Evolutionary conservation across 2,797 vertebrate genomes (phyloP), one percentile per base, ranked within the genome.

Genomic region (Pipistrellus kuhlii): DNA sequence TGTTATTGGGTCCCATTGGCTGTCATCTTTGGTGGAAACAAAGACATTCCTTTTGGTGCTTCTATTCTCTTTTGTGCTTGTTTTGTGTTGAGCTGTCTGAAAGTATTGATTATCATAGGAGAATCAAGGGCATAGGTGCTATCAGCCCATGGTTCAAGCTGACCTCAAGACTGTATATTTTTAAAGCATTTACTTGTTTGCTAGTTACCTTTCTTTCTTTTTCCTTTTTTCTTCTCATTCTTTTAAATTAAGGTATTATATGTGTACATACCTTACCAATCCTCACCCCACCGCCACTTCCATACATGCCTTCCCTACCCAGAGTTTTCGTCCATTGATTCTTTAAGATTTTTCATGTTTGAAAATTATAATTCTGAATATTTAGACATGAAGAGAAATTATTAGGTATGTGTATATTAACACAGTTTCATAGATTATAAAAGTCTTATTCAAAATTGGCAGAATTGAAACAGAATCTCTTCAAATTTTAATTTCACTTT

Each of bases 341-440:
- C 38, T 44, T 69, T 76, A 41, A 69, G 21, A 51, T 51, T 64
- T 72, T 88, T 84, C 25, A 38, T 27, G 25, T 83, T 75, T 86
- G 87, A 85, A 86, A 92, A 51, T 48, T 75, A 59, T 35, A 85
- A 59, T 85, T 92, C 48, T 81, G 46, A 88, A 76, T 62, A 66
- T 55, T 92, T 66, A 78, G n/a, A 64, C 17, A 44, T 81, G 6
- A 64, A 64, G 5, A 87, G 23, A 78, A 64, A 85, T 93, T 35
- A 84, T 72, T 78, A 84, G n/a, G 18, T 51, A 35, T 46, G 23
- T 21, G 20, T 78, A 25, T 80, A 62, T 30, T 46, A 85, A 25
- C n/a, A 91, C 20, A 35, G 0, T 85, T 85, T 80, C 38, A 87
- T 20, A 87, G 20, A n/a, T 64, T 82, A 82, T 27, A 51, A 73